A percentile compares a stretch with the other conserved stretches of the same genome.
Evolutionary conservation across 1,140 invertebrate genomes (phyloP).

Genomic region (Paraescarpia echinospica): DNA sequence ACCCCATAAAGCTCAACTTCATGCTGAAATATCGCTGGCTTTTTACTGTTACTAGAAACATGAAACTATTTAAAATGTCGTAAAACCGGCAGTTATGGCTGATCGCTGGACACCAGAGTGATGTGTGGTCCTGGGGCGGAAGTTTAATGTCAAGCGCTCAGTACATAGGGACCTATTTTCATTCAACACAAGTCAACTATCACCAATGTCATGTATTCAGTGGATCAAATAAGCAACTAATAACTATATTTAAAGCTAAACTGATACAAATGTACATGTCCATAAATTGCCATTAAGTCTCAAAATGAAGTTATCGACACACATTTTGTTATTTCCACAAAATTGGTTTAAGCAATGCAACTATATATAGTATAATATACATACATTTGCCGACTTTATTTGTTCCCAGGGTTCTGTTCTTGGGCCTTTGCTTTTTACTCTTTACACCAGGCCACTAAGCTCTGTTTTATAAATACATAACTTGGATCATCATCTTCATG

Average conservation of each 20-base stretch:
- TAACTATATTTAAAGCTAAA: neutral
- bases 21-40: neutral
- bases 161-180: neutral
- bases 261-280: neutral
- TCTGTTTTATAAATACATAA: too few relatives aligned
- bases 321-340: neutral
- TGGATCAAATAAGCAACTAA: neutral
- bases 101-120: neutral
- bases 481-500: too few relatives aligned
- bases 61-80: constrained; percentile 1
- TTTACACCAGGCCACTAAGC: too few relatives aligned
- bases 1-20: neutral
- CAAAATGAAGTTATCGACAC: neutral
- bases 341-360: too few relatives aligned
- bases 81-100: neutral
- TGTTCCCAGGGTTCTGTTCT: too few relatives aligned
- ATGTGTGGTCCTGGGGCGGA: neutral
- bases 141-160: neutral
- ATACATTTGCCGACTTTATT: too few relatives aligned
- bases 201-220: neutral
- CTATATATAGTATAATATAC: too few relatives aligned
- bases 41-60: neutral
- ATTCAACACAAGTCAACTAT: neutral
- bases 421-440: too few relatives aligned
- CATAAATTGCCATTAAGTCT: neutral